Evolutionary conservation across 2,797 vertebrate genomes (phyloP), one percentile per base, ranked within the genome.

Genomic region (Ptychobarbus kaznakovi): DNA sequence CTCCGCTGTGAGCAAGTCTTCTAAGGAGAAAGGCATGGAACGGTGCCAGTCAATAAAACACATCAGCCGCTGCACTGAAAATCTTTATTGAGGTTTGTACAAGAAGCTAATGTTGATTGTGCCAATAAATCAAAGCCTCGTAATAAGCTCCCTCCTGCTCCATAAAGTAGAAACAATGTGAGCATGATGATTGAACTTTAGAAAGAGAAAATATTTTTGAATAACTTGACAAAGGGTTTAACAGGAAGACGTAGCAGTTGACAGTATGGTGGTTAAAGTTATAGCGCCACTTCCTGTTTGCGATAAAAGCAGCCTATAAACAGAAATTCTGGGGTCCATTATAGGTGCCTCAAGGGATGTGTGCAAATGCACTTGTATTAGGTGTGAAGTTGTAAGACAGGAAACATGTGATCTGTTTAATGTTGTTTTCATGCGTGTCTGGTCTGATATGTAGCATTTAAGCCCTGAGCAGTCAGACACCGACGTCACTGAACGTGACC

Each of bases 231-330:
- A 16, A 16, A 15, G 13, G 42, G 61, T 66, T 80, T 10, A 32
- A 80, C 61, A 66, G 61, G 61, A 80, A 80, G 25, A 49, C 1
- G 25, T 13, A 44, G 61, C 0, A 1, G 78, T 35, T 80, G 18
- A 49, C 28, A 49, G 1, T 22, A 3, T 8, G 7, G 58, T 66
- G 22, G 8, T 79, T 28, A 13, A 66, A 66, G 42, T 66, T 66
- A 80, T 42, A 46, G 16, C 22, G n/a, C 40, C 40, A 80, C 78
- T 80, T 80, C 61, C 78, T 80, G 61, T 66, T 63, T 80, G 35
- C 15, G 11, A 32, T 15, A 66, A 46, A 20, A 61, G 8, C 35
- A 61, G 35, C 22, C 12, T 78, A 42, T 78, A 10, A 66, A 66
- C 76, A 42, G n/a, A 58, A 44, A 79, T n/a, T 44, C 7, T 18